Evolutionary conservation across 2,888 invertebrate species (phyloP), one percentile per base, ranked within the genome.

Genomic region (Scelioninae gen. 2): DNA sequence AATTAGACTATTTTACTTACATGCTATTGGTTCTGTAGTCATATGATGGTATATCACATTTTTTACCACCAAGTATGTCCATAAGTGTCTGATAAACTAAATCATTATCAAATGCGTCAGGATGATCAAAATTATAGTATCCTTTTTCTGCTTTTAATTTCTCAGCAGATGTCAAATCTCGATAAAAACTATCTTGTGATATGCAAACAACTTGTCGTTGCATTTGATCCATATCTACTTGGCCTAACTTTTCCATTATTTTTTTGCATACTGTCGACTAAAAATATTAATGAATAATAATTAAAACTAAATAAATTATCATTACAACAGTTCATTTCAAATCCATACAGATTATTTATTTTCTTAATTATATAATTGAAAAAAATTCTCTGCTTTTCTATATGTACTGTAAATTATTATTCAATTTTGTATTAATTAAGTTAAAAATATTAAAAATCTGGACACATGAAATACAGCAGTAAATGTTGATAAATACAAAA

Each of bases 201-300:
- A 99, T 96, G 81, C 95, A 94, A 31, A 95, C 95, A 1, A 98
- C 97, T 83, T 96, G 93, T 61, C 96, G 88, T 83, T 96, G 93
- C 46, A 93, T 91, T 77, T 95, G 93, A 79, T 95, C 95, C 87
- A 96, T 93, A 83, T 95, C 94, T 39, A 94, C 94, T 86, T 97
- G 96, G 0, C 96, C 97, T 7, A 99, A 89, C 84, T 96, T 95
- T 82, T 98, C 96, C 94, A 98, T 97, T 74, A 99, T 99, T 78
- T 95, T 92, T 81, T 94, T 93, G 86, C 98, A 99, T 78, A 99
- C 99, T 76, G 98, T 96, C n/a, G 97, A 96, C 96, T 96, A n/a
- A 58, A 71, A 50, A 84, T 13, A 85, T 11, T 11, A 11, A 11
- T 35, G 41, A 35, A 5, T 19, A 15, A 13, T 11, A 35, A 3